phyloP scores from a whole-genome alignment of 92 coral and sea anemone species.

The Siderastrea radians region DNA sequence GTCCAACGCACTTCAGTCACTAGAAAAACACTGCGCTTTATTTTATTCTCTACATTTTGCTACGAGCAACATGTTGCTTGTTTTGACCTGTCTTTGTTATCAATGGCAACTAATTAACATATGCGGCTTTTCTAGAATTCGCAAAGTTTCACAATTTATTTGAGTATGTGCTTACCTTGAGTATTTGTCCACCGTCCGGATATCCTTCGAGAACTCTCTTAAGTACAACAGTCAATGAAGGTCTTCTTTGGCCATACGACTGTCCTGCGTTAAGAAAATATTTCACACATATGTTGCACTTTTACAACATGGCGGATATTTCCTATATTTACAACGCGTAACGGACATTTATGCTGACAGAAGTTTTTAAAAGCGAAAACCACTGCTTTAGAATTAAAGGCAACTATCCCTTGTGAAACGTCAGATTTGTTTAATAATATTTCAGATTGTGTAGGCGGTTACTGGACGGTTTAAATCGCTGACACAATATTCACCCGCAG shows the following conservation, averaged over 20 bases:
- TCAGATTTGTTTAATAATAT: background rate
- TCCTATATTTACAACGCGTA: background rate
- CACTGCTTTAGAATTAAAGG: background rate
- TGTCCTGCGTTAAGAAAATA: conserved; percentile 64
- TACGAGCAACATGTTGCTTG: background rate
- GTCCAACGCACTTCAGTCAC: too few species aligned
- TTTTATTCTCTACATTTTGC: background rate
- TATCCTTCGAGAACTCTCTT: conserved; percentile 87
- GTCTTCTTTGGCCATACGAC: conserved; percentile 89
- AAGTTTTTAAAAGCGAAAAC: too few species aligned
- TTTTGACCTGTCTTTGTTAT: background rate
- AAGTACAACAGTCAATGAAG: conserved; percentile 85
- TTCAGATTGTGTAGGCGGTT: background rate
- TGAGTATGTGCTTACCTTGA: conserved; percentile 64
- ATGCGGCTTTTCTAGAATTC: background rate
- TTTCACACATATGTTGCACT: background rate
- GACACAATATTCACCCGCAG: background rate
- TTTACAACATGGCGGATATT: conserved; percentile 32
- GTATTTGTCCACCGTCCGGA: conserved; percentile 93
- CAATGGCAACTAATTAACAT: conserved; percentile 10
- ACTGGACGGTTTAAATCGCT: background rate
- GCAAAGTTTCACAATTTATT: background rate
- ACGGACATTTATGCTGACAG: background rate
- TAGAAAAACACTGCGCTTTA: background rate
- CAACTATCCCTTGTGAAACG: too few species aligned